phyloP scores from a whole-genome alignment of 64 coral and sea anemone genomes.

The Astreopora myriophthalma region DNA sequence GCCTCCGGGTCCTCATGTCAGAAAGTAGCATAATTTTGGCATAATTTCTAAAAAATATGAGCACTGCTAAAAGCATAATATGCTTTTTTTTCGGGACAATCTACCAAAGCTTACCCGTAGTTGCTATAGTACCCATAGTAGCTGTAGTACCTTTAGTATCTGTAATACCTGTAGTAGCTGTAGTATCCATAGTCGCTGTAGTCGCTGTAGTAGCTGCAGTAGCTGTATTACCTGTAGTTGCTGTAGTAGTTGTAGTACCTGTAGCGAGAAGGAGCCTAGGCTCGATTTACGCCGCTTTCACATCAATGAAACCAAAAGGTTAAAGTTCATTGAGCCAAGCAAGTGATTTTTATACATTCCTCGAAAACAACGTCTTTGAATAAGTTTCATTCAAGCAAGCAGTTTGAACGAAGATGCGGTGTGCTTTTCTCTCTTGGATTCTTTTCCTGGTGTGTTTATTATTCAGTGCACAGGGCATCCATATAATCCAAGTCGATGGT shows the following conservation, averaged over 20 bases:
- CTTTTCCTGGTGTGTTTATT: background rate
- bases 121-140: too few species aligned
- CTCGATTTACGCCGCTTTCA: too few species aligned
- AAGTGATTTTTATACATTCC: background rate
- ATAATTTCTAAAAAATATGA: constrained; percentile 46
- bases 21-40: constrained; percentile 48
- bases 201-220: background rate
- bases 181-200: too few species aligned
- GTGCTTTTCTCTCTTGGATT: background rate
- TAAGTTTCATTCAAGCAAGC: background rate
- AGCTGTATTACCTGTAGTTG: background rate
- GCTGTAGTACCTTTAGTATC: too few species aligned
- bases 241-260: background rate
- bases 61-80: constrained; percentile 58
- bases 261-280: background rate
- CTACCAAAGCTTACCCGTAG: too few species aligned
- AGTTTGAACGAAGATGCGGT: background rate
- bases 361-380: background rate
- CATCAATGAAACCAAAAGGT: too few species aligned
- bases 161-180: too few species aligned
- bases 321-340: background rate
- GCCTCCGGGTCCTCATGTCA: background rate
- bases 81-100: constrained; percentile 35
- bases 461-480: background rate
- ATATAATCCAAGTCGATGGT: background rate